Evolutionary conservation across 2,888 invertebrate species (phyloP).

Genomic region (Spisula solida): DNA sequence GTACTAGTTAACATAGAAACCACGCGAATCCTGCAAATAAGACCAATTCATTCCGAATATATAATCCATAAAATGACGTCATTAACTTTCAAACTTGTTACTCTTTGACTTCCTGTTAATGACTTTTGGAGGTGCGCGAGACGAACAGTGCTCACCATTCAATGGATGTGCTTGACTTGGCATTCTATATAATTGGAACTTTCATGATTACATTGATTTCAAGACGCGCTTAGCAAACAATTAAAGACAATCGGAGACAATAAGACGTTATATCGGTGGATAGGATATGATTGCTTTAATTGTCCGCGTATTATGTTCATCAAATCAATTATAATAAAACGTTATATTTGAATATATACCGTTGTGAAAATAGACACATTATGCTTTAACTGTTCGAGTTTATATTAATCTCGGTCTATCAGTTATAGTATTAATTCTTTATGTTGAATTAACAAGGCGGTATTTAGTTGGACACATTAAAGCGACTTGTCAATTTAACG

Average conservation of each 20-base stretch:
- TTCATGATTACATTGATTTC: background rate
- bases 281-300: background rate
- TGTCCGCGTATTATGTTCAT: background rate
- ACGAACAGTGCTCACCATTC: background rate
- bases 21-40: background rate
- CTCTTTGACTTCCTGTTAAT: constrained; percentile 5
- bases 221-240: background rate
- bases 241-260: background rate
- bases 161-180: background rate
- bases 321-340: background rate
- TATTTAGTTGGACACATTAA: background rate
- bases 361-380: background rate
- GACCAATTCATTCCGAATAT: background rate
- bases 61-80: background rate
- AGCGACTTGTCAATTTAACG: constrained; percentile 23
- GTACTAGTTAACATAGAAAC: background rate
- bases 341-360: background rate
- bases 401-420: constrained; percentile 9
- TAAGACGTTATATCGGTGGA: background rate
- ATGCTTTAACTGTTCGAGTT: background rate
- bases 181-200: background rate
- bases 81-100: background rate
- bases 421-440: constrained; percentile 2
- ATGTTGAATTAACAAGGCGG: background rate
- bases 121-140: background rate